Base-by-base conservation (phyloP, 2,888 invertebrate species). In the Holacanthella duospinosa region DNA sequence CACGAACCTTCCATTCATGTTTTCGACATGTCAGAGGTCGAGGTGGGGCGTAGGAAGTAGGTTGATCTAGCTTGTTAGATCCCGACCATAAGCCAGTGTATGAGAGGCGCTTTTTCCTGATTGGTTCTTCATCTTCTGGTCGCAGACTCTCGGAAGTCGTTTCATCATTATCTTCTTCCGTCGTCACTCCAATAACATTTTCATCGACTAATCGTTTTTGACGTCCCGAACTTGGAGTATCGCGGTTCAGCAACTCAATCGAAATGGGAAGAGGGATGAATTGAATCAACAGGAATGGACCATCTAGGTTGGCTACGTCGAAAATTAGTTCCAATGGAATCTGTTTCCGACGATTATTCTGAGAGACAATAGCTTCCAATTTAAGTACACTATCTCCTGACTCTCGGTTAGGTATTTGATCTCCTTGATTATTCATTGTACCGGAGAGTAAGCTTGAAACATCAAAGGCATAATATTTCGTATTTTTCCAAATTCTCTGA, bases 11-110 rank as follows among this genome's bases (percentile, higher is more conserved):
- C 28, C 62, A 62, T 9, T 55, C 29, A 1, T 62, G 43, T 43
- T 64, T 55, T 12, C 63, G 59, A 29, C 70, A 70, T 27, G 60
- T 58, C 24, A 27, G 25, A 25, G 48, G 12, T 29, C 62, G 57
- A 29, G 58, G 29, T 26, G 12, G 59, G n/a, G n/a, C n/a, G n/a
- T n/a, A n/a, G n/a, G n/a, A n/a, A n/a, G n/a, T n/a, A n/a, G n/a
- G n/a, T n/a, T n/a, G n/a, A n/a, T n/a, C n/a, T n/a, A n/a, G n/a
- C n/a, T n/a, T n/a, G n/a, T n/a, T n/a, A n/a, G n/a, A n/a, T n/a
- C n/a, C n/a, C n/a, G n/a, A n/a, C n/a, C n/a, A n/a, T n/a, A n/a
- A n/a, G n/a, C n/a, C n/a, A n/a, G n/a, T n/a, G n/a, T n/a, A n/a
- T n/a, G n/a, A n/a, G n/a, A n/a, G n/a, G n/a, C n/a, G n/a, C n/a